Evolutionary conservation across 1,140 invertebrate genomes (phyloP), one percentile per base, ranked within the genome.

Genomic region (Drosophila ogumai): DNA sequence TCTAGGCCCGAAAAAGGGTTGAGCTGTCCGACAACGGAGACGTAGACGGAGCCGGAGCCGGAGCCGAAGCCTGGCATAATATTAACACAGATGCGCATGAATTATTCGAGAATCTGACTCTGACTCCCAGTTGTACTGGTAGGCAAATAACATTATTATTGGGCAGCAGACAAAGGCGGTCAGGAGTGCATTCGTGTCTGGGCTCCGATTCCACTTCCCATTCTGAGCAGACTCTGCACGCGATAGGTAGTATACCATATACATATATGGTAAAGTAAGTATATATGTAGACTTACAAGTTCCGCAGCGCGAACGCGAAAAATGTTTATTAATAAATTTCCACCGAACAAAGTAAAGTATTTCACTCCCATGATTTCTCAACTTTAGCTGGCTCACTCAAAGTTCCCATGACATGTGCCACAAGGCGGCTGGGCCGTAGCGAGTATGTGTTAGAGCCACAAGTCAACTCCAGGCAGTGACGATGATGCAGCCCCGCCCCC

Each of bases 291-390:
- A 77, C 82, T 84, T 78, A 72, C 72, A 84, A 84, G 75, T 78
- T 75, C 67, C 68, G n/a, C 41, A 71, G 60, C 32, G 64, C 66
- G 59, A 75, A 38, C 44, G 55, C 31, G 56, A 73, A 69, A 71
- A 68, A 84, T 75, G 73, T 74, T 78, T 90, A 85, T 90, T 90
- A 90, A 90, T 90, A 84, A 79, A 79, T 88, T 66, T 72, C 56
- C 73, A 66, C 64, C 72, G 69, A 90, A 79, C 81, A 90, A 90
- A 90, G 85, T 88, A 81, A 88, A 81, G 77, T 81, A 88, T 78
- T 88, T 78, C 80, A 81, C 84, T 88, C 84, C 80, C 85, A 88
- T 88, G 85, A 81, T 90, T 90, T 84, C 74, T 58, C 85, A 90
- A 88, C 69, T 66, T 81, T 65, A 28, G 50, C 59, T 54, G 47